Evolutionary conservation across 2,888 invertebrate species (phyloP), one percentile per base, ranked within the genome.

Genomic region (Campoplex capitator): DNA sequence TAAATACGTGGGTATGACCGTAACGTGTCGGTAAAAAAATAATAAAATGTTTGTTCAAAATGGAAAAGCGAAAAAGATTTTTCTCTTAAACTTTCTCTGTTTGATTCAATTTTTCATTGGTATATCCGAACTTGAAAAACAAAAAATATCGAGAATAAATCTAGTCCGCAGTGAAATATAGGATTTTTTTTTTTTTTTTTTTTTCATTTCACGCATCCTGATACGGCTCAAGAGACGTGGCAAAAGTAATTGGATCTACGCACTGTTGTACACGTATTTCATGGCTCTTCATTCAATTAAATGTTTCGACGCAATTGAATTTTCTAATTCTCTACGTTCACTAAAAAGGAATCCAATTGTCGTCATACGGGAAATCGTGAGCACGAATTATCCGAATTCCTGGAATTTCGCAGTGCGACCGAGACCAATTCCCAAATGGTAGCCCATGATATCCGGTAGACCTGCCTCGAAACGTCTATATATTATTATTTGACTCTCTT

Each of bases 191-290:
- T 28, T 32, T 8, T 2, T 32, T 18, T 68, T 45, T 70, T 58
- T 68, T 81, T 42, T 28, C 3, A 2, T 48, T 71, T 62, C 6
- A 45, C 11, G 23, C n/a, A 54, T 56, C 23, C 38, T 42, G 48
- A 65, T 51, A 48, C 32, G 56, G 56, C n/a, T 28, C 23, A 28
- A 68, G 35, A 71, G 67, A 13, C 38, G 9, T 62, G 28, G 54
- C 75, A 58, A 42, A 70, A 67, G 28, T 76, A 83, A 83, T 70
- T 76, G 11, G 58, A 83, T 83, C 56, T 42, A 76, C 70, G 48
- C 35, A 76, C 28, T 35, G 16, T 70, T 65, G 38, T 45, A 67
- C 65, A 32, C 58, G 18, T 73, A 67, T 70, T 70, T 65, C 74
- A 54, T 74, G 16, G 45, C 58, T 75, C 68, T 45, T 45, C 32